Evolutionary conservation across 2,113 vertebrate genomes (phyloP), one percentile per base, ranked within the genome.

Genomic region (Cathartes aura): DNA sequence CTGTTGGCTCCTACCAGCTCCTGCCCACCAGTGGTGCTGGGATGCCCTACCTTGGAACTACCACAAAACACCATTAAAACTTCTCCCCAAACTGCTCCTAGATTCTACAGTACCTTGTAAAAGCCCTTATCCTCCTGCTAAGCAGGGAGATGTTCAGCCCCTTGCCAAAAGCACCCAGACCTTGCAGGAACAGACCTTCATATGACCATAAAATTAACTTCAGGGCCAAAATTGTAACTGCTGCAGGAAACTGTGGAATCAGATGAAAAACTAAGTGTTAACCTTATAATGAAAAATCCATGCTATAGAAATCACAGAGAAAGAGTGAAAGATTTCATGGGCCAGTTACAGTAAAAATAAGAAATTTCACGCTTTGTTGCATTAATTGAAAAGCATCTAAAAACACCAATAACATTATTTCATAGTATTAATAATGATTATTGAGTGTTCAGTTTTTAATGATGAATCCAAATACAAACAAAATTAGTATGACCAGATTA

Each of bases 361-460:
- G 63, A 91, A 85, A 93, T 97, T 97, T 93, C 38, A 84, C 0
- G 0, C 86, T 91, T 92, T 94, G 34, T 95, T 90, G 87, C 56
- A 81, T 93, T 96, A 96, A 97, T 88, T 97, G 86, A 72, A 96
- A 90, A 94, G 20, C 42, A 70, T 90, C 87, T 93, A 89, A 94
- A 98, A 59, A 3, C 70, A 92, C 56, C 50, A 81, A 75, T 90
- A 89, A 73, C 18, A 2, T 89, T 74, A 88, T 74, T 93, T 83
- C 23, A 82, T 86, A 24, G 13, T 34, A 74, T 93, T 96, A 91
- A 80, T 93, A 96, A 93, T 70, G 75, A 66, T 93, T 78, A 94
- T 88, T 93, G 79, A 32, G 43, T 74, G 52, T 87, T 96, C 67
- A 73, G 72, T 89, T 97, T 93, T 84, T 52, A 91, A 58, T 91